Percentiles rank a stretch among this genome's conserved stretches.
Conservation (phyloP, 2,888 invertebrate species). For the Lottia gigantea region DNA sequence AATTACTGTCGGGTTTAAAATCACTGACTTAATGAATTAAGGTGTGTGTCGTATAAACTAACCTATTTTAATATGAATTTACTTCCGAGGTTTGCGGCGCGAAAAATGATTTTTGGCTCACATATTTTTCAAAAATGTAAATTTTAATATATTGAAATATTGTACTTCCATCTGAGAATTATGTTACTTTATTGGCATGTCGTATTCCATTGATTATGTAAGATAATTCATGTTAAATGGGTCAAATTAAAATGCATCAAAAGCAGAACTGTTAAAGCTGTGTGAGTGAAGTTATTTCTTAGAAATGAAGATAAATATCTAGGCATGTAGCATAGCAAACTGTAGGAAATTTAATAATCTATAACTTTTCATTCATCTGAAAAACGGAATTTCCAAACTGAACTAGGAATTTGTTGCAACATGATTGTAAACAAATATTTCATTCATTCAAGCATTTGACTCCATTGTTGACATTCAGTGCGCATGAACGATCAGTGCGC, state of each 20-base stretch:
- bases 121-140: conserved; percentile 9
- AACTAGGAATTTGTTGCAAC: background rate
- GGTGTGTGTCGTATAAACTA: background rate
- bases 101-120: conserved; percentile 12
- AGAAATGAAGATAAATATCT: background rate
- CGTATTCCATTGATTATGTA: too few species aligned
- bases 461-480: background rate
- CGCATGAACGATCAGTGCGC: conserved; percentile 22
- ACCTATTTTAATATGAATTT: too few species aligned
- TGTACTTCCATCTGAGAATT: conserved; percentile 4
- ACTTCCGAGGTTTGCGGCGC: conserved; percentile 12
- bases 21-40: background rate
- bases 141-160: background rate
- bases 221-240: too few species aligned
- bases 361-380: background rate
- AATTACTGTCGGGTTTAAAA: background rate
- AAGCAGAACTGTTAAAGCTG: too few species aligned
- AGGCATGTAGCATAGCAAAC: conserved; percentile 31
- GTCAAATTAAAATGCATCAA: too few species aligned
- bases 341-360: conserved; percentile 19
- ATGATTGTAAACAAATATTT: conserved; percentile 4
- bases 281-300: too few species aligned
- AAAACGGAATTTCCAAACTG: background rate
- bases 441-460: conserved; percentile 5
- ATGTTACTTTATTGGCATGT: background rate